These are phyloP conservation scores for Xiphias gladius DNA, from an alignment of 2,113 vertebrate species.

Conservation along the genomic window DNA sequence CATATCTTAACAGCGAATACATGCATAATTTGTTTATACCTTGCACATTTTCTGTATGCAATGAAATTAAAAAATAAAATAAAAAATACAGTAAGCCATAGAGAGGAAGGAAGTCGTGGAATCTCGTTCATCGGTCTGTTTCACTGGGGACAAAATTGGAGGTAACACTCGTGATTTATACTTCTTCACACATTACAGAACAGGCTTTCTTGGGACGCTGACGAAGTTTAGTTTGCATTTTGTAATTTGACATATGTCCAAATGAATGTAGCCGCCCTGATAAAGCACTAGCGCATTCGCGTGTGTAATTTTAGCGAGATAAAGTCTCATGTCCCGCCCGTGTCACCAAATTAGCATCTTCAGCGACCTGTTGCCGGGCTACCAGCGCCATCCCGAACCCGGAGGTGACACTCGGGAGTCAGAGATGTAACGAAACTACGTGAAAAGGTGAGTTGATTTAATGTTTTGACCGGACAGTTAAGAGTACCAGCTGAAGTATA, in stretches of 20 bases:
- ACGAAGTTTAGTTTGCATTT: not conserved
- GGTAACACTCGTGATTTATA: constrained; percentile 55
- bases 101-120: not conserved
- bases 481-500: not conserved
- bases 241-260: not conserved
- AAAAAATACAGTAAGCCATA: not conserved
- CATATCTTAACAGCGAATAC: not conserved
- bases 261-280: not conserved
- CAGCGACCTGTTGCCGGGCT: not conserved
- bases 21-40: not conserved
- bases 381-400: not conserved
- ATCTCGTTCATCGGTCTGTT: constrained; percentile 7
- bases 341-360: not conserved
- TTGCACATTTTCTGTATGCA: not conserved
- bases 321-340: not conserved
- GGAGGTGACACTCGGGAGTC: not conserved
- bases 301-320: not conserved
- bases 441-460: not conserved
- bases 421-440: not conserved
- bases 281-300: not conserved
- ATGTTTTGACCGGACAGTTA: not conserved
- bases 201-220: not conserved
- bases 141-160: constrained; percentile 43
- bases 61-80: not conserved
- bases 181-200: not conserved